phyloP scores from a whole-genome alignment of 2,113 vertebrate species.

The Corapipo altera region DNA sequence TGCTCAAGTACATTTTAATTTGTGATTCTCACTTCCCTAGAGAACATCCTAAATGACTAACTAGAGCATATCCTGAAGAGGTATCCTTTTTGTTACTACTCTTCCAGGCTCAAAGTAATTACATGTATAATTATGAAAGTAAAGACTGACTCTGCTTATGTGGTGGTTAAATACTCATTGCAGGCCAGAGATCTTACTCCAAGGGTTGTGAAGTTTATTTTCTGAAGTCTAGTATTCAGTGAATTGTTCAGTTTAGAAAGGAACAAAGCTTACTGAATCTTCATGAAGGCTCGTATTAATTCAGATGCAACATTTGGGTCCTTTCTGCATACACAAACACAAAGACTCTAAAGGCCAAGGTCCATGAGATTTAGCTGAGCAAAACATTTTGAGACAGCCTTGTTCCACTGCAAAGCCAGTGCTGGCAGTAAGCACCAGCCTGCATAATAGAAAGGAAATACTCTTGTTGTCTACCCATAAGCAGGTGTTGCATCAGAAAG shows the following conservation, averaged over 20 bases:
- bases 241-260: neutral
- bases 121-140: neutral
- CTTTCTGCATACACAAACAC: neutral
- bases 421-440: neutral
- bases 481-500: neutral
- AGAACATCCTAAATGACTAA: neutral
- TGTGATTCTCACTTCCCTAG: rapidly evolving
- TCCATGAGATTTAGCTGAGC: neutral
- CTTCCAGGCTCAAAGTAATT: neutral
- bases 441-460: neutral
- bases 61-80: neutral
- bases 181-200: neutral
- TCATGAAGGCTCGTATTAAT: neutral
- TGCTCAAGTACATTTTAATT: neutral
- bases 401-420: neutral
- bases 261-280: neutral
- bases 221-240: neutral
- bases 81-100: neutral
- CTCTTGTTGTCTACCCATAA: neutral
- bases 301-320: neutral
- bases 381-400: rapidly evolving
- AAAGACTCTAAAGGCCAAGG: neutral
- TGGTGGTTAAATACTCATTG: neutral
- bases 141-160: neutral
- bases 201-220: neutral